These are phyloP conservation scores for Rhinichthys osculus DNA, from an alignment of 2,797 vertebrate genomes.

Conservation along the genomic window DNA sequence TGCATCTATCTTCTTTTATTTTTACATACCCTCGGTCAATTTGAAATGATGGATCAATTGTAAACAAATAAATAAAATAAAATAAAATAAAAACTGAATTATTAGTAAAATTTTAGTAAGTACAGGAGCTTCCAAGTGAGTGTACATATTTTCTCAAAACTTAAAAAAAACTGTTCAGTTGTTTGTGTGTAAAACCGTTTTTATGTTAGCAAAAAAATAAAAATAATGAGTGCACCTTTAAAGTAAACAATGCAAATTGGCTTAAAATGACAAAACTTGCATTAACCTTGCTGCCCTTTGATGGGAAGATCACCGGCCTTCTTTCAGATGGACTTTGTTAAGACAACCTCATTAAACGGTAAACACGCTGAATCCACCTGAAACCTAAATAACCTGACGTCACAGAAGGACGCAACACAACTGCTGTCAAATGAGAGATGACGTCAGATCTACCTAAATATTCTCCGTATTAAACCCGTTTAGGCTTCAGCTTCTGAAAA, in stretches of 20 bases:
- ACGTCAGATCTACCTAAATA: background rate
- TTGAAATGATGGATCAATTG: background rate
- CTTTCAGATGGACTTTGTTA: background rate
- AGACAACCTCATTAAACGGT: background rate
- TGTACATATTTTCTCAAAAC: background rate
- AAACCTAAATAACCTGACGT: slow-evolving; percentile 15
- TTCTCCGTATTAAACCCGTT: background rate
- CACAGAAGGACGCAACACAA: slow-evolving; percentile 29
- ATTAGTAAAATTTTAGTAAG: too few relatives aligned
- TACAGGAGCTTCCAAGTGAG: background rate
- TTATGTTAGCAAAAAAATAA: too few relatives aligned
- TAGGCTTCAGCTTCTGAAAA: background rate
- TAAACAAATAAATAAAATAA: background rate
- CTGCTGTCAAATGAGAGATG: background rate
- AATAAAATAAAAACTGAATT: too few relatives aligned
- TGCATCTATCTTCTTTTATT: background rate
- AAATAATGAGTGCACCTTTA: background rate
- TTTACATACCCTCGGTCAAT: background rate
- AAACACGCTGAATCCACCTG: slow-evolving; percentile 3
- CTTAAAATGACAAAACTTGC: background rate
- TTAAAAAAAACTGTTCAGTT: background rate
- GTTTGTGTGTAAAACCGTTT: too few relatives aligned
- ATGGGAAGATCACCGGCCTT: background rate
- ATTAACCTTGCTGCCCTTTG: background rate
- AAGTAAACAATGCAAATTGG: background rate